Evolutionary conservation across 1,140 invertebrate genomes (phyloP), one percentile per base, ranked within the genome.

Genomic region (Heliothis subflexa): DNA sequence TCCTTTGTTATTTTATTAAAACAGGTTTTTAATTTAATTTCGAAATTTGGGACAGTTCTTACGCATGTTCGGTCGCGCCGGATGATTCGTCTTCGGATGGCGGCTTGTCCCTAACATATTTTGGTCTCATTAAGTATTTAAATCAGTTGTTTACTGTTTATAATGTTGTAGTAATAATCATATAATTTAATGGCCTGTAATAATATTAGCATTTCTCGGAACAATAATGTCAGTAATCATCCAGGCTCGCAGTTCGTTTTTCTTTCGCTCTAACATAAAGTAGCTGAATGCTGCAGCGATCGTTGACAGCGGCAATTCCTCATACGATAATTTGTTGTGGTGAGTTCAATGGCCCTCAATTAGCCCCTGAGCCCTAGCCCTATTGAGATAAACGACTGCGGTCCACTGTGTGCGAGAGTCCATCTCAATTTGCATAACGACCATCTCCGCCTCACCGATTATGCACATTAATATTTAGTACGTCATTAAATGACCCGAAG

Each of bases 361-460:
- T 87, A 90, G 83, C 77, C 80, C 79, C 82, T 74, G 74, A 85
- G 86, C 81, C 83, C 85, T 87, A 86, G 78, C 82, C 83, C 81
- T 85, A 85, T 87, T 91, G 83, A 87, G 83, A 89, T 88, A 81
- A 87, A 85, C 82, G 82, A 82, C 62, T 80, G 81, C 80, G 79
- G 79, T 76, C 83, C 78, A 79, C 81, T 81, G 72, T 83, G 79
- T 73, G 68, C 79, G 61, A 73, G 81, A 81, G 76, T 80, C 78
- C 84, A 85, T 81, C 81, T 82, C 80, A 85, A 85, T 90, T 88
- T 88, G 83, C 90, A 89, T 89, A 87, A 89, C 86, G 79, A 78
- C 80, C 74, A 78, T 83, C 86, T 79, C 78, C 78, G 78, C 77
- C 76, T 78, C 59, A 59, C 61, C 78, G 83, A 87, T 89, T 85